Base-by-base conservation (phyloP, 1,140 invertebrate species). In the Drosophila varians region DNA sequence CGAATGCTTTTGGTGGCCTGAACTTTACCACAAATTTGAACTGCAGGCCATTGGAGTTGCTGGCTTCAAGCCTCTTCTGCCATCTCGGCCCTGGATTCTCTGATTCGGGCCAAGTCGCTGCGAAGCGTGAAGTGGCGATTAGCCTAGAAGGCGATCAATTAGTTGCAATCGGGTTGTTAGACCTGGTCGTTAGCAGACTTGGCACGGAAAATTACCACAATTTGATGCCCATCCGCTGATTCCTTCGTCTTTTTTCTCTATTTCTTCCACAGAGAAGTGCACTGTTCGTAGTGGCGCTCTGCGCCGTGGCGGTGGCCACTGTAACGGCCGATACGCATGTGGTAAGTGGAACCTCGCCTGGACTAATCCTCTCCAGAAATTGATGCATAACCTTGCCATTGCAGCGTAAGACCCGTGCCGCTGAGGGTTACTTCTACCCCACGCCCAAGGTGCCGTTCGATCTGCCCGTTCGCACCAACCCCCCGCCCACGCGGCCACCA, bases 241-340 rank as follows among this genome's bases (percentile, higher is more conserved):
- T 48, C 45, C 12, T 11, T 14, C 9, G 26, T 47, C 57, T 57
- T 45, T 8, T n/a, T 23, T 36, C 43, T 23, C 8, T 54, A 42
- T 65, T 42, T 28, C 5, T 60, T 38, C 8, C 34, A 71, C 82
- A 90, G 89, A 90, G 86, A 90, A 88, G 82, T 83, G 86, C 89
- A 78, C 65, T 90, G 75, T 84, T 88, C 62, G 71, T 89, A 42
- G 70, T 90, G 49, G 74, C 89, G 82, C 79, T 90, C 56, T 90
- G 89, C 89, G 89, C 57, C 71, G 76, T 87, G 57, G 83, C 90
- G 8, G 68, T 77, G 38, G 80, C 89, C 73, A 79, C 80, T 55
- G 77, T 77, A 46, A 61, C 74, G 47, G 86, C 76, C 45, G 84
- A 87, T 25, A 75, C 48, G 31, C 82, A 88, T 78, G 86, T 74